phyloP scores from a whole-genome alignment of 2,888 invertebrate genomes.

The Hemistola chrysoprasaria region DNA sequence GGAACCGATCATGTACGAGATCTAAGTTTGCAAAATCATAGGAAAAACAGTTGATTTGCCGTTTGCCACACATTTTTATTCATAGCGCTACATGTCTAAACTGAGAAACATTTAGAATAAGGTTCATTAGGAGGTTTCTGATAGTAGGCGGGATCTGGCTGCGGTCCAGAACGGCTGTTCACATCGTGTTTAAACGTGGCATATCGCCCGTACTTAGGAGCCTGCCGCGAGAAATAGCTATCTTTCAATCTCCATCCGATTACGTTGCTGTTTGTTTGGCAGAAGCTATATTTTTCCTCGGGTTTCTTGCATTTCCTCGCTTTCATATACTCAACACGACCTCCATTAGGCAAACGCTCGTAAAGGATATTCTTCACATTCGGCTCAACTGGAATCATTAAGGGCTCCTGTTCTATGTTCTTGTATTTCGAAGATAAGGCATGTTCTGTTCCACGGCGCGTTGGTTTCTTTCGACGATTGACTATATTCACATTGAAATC shows the following conservation, averaged over 20 bases:
- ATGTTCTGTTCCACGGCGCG: conserved; percentile 11
- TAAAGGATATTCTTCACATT: conserved; percentile 13
- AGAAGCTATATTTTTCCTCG: conserved; percentile 35
- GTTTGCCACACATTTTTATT: conserved; percentile 19
- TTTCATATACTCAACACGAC: conserved; percentile 29
- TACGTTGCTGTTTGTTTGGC: conserved; percentile 31
- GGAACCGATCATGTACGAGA: too few species aligned
- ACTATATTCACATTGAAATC: conserved; percentile 7
- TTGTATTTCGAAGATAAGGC: neutral
- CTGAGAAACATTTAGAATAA: conserved; percentile 17
- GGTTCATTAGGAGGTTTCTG: conserved; percentile 12
- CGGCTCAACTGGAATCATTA: conserved; percentile 22
- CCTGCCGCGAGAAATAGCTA: conserved; percentile 10
- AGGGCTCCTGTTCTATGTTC: conserved; percentile 2
- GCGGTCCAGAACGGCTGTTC: conserved; percentile 32
- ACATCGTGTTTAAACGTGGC: conserved; percentile 16
- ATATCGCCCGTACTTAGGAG: conserved; percentile 16
- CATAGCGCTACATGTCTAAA: conserved; percentile 9
- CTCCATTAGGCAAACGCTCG: conserved; percentile 17
- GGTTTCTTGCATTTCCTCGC: conserved; percentile 28
- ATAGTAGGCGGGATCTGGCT: conserved; percentile 34
- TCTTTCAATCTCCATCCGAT: conserved; percentile 36
- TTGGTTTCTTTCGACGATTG: conserved; percentile 20
- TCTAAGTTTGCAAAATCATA: too few species aligned
- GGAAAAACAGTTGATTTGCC: conserved; percentile 4